phyloP scores from a whole-genome alignment of 2,797 vertebrate genomes.

The Atherinosoma microstoma region DNA sequence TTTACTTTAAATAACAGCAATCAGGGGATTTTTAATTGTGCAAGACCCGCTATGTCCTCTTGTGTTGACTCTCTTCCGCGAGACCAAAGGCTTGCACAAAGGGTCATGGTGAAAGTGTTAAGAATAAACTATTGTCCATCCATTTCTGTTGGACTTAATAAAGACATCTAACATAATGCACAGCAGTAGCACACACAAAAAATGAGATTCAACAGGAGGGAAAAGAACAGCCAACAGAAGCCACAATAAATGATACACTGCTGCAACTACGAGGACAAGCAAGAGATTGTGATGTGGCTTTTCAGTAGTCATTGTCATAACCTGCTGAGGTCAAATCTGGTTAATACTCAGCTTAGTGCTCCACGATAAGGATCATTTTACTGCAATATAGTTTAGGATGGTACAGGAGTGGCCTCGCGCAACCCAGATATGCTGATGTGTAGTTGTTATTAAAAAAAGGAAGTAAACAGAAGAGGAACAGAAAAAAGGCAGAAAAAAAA shows the following conservation, averaged over 20 bases:
- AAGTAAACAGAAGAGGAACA: conserved; percentile 1
- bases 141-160: neutral
- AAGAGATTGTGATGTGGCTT: conserved; percentile 25
- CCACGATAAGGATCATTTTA: conserved; percentile 9
- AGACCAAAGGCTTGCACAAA: neutral
- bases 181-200: neutral
- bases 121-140: neutral
- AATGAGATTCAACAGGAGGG: neutral
- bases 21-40: neutral
- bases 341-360: conserved; percentile 15
- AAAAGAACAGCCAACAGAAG: conserved; percentile 8
- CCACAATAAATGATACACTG: conserved; percentile 9
- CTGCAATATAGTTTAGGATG: neutral
- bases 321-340: conserved; percentile 24
- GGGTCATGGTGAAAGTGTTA: neutral
- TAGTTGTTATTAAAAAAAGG: conserved; percentile 12
- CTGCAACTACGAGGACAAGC: conserved; percentile 19
- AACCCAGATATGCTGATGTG: conserved; percentile 28
- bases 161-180: neutral
- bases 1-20: neutral
- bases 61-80: too few species aligned
- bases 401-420: neutral
- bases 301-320: conserved; percentile 36
- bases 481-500: conserved; percentile 10
- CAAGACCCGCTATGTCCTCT: too few species aligned